Base-by-base conservation (phyloP, 1,140 invertebrate species). In the Macrocentrus cingulum region DNA sequence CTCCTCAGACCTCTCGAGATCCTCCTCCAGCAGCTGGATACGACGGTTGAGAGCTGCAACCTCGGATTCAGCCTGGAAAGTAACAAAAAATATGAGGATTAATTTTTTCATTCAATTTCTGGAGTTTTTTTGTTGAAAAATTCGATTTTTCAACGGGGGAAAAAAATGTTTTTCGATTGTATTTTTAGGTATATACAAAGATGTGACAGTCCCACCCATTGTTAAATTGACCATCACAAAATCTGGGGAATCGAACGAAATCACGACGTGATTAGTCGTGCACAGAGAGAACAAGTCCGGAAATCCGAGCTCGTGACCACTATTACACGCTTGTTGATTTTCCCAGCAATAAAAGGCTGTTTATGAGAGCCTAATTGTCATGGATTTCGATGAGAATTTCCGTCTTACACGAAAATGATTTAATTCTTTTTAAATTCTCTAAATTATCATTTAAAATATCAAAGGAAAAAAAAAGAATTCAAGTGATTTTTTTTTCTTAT, bases 11-110 rank as follows among this genome's bases (percentile, higher is more conserved):
- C 96, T 89, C 81, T 99, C 97, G 69, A 98, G 86, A 82, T 99
- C 97, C 81, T 99, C 97, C 84, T 99, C 97, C 80, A 99, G 84
- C 74, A 99, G 86, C 82, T 97, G 95, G 83, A 99, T 98, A 80
- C 96, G 92, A 81, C 97, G 90, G 82, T 98, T 98, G 70, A 99
- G 88, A 71, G 94, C 95, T 75, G 94, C 95, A 64, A 98, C 94
- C 84, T 99, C 97, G 76, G 92, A 95, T 83, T 99, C 97, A 80
- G 95, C 94, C 96, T 99, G 82, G 15, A 86, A 83, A 57, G 57
- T 61, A 62, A 8, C 20, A 58, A 52, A 37, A 25, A 8, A 37
- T 15, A 4, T 1, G 13, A 36, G 50, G 16, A 36, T 39, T 25
- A 25, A 49, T 16, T 41, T 37, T 1, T 2, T 25, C 23, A 32